Percentiles rank a stretch among this genome's conserved stretches.
Evolutionary conservation across 2,888 invertebrate genomes (phyloP).

Genomic region (Archips crataeganus): DNA sequence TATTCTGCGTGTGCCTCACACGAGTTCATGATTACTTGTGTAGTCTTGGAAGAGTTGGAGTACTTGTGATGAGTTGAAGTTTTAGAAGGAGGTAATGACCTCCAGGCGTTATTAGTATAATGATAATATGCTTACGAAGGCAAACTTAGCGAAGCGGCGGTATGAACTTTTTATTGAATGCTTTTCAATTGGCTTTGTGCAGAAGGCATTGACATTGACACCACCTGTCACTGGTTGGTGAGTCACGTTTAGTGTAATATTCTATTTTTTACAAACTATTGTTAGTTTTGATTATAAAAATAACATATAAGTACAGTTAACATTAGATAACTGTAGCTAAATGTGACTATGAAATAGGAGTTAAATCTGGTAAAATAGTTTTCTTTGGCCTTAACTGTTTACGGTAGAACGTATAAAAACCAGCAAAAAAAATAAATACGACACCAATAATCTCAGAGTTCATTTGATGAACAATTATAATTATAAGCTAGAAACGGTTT

Average conservation of each 20-base stretch:
- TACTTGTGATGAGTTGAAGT: conserved; percentile 35
- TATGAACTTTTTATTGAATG: background rate
- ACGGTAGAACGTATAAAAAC: no score
- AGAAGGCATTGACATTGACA: conserved; percentile 4
- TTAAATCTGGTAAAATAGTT: no score
- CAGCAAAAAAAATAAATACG: no score
- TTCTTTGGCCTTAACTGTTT: no score
- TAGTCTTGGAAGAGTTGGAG: conserved; percentile 36
- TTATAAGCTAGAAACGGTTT: background rate
- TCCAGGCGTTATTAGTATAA: conserved; percentile 6
- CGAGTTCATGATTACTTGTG: conserved; percentile 66
- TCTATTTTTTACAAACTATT: background rate
- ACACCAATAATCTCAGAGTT: no score
- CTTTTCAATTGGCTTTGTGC: background rate
- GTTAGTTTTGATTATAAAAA: background rate
- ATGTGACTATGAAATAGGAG: no score
- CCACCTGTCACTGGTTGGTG: conserved; percentile 4
- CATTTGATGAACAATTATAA: background rate
- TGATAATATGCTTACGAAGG: background rate
- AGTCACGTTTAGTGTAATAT: background rate
- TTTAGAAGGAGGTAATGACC: conserved; percentile 23
- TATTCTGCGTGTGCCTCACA: conserved; percentile 50
- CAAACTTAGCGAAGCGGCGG: background rate
- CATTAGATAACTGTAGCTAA: no score
- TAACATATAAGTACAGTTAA: no score